These are phyloP conservation scores for Zaprionus kolodkinae DNA, from an alignment of 1,140 invertebrate species.

Conservation along the genomic window DNA sequence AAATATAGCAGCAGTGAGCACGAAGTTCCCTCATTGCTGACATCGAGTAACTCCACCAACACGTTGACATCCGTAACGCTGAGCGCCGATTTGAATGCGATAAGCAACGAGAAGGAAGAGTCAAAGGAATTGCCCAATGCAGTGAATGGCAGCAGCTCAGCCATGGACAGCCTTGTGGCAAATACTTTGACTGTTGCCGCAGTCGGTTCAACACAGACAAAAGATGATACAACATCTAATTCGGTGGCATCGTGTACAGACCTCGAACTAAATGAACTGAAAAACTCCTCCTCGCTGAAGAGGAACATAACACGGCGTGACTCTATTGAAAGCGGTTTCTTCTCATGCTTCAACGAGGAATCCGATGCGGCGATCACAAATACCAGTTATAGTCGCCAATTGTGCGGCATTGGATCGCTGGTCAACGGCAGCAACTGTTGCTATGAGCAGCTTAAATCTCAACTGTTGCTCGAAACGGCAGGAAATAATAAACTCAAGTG, in stretches of 20 bases:
- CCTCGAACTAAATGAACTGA: constrained; percentile 62
- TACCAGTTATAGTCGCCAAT: constrained; percentile 66
- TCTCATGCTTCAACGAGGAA: constrained; percentile 92
- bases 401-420: constrained; percentile 58
- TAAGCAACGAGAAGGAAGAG: constrained; percentile 59
- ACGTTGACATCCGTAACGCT: constrained; percentile 46
- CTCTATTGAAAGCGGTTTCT: constrained; percentile 95
- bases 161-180: constrained; percentile 31
- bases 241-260: constrained; percentile 55
- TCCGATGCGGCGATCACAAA: constrained; percentile 81
- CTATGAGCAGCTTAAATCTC: constrained; percentile 77
- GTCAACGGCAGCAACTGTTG: constrained; percentile 66
- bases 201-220: constrained; percentile 30
- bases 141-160: constrained; percentile 18
- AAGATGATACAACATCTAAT: constrained; percentile 43
- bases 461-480: constrained; percentile 85
- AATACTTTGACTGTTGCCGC: constrained; percentile 24
- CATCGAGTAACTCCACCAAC: constrained; percentile 49
- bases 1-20: constrained; percentile 57
- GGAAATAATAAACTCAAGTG: constrained; percentile 72
- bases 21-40: constrained; percentile 40
- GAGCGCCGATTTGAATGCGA: constrained; percentile 41
- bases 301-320: constrained; percentile 88
- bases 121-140: constrained; percentile 25
- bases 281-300: constrained; percentile 65